Conservation (phyloP, 2,113 vertebrate species). For the Taxidea taxus region DNA sequence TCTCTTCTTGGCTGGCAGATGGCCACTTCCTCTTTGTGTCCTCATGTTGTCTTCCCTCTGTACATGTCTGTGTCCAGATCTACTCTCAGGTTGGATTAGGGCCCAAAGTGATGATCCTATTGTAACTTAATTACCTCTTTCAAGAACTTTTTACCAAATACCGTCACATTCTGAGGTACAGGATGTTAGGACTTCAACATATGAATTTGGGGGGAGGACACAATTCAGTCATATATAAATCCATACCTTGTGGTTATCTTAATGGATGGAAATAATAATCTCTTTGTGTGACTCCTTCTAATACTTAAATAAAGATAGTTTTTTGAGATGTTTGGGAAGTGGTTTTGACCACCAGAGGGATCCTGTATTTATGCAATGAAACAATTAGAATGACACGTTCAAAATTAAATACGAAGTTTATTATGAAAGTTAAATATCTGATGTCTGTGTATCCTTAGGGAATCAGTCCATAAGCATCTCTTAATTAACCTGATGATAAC, state of each 20-base stretch:
- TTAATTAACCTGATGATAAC: conserved; percentile 24
- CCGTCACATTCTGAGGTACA: background rate
- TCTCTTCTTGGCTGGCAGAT: background rate
- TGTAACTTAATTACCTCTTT: background rate
- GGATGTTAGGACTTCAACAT: background rate
- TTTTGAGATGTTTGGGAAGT: conserved; percentile 17
- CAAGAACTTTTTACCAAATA: background rate
- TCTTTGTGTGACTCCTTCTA: conserved; percentile 5
- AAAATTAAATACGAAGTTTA: conserved; percentile 52
- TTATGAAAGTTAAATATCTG: conserved; percentile 27
- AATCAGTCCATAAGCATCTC: background rate
- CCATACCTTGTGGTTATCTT: background rate
- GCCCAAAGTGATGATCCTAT: background rate
- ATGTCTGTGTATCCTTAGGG: background rate
- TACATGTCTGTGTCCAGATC: background rate
- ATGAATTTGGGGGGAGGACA: background rate
- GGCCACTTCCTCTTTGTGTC: background rate
- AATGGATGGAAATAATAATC: background rate
- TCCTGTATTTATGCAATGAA: conserved; percentile 51
- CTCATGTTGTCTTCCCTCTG: background rate
- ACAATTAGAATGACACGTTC: conserved; percentile 37
- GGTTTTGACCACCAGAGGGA: conserved; percentile 53
- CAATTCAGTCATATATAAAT: background rate
- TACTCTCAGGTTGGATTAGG: background rate
- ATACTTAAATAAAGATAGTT: conserved; percentile 22